A percentile compares a stretch with the other conserved stretches of the same genome.
Conservation (phyloP, 2,113 vertebrate species). For the Sakesphorus luctuosus region DNA sequence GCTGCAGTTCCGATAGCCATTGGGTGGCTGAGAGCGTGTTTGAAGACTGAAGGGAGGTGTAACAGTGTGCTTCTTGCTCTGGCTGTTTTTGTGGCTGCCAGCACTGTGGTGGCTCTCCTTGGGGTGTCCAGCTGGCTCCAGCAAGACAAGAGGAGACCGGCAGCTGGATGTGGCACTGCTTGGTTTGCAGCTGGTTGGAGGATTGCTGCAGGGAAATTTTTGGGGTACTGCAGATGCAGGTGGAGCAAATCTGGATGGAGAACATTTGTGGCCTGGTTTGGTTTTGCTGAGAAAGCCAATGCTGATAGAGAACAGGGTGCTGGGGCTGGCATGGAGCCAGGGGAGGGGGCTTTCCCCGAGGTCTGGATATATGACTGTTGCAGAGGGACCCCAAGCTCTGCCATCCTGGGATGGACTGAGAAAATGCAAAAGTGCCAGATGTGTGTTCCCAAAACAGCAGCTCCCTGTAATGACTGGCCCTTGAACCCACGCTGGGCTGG, state of each 20-base stretch:
- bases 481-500: neutral
- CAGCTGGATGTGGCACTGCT: neutral
- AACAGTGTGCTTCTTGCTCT: neutral
- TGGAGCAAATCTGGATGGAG: neutral
- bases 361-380: neutral
- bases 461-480: neutral
- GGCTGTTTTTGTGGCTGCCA: neutral
- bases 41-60: neutral
- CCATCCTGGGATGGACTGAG: neutral
- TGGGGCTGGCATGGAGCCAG: neutral
- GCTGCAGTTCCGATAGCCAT: neutral
- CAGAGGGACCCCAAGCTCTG: neutral
- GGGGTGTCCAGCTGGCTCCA: neutral
- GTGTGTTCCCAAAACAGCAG: neutral
- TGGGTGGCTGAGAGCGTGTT: neutral
- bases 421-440: rapidly evolving
- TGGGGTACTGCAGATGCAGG: neutral
- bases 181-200: neutral
- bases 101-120: neutral
- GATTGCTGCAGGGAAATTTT: neutral
- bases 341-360: neutral
- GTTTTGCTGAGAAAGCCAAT: neutral
- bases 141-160: neutral
- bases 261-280: neutral
- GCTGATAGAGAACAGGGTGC: neutral